These are phyloP conservation scores for Tonatia bakeri DNA, from an alignment of 2,113 vertebrate species.

Conservation along the genomic window DNA sequence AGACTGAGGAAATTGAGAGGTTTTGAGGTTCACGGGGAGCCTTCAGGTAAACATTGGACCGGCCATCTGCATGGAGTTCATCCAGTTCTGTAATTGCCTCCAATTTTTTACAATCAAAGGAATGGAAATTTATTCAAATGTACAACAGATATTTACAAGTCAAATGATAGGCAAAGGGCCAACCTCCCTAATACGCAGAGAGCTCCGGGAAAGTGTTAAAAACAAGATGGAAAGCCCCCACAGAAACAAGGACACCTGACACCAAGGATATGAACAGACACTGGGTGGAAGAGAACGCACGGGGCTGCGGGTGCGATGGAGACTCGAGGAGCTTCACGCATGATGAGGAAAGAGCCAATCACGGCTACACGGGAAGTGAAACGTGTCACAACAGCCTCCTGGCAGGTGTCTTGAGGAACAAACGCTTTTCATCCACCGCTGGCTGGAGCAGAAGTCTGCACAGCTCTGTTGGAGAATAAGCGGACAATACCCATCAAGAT, in stretches of 20 bases:
- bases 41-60: neutral
- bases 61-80: neutral
- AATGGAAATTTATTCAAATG: neutral
- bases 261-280: neutral
- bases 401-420: neutral
- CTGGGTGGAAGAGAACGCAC: neutral
- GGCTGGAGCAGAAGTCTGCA: neutral
- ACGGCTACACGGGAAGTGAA: neutral
- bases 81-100: neutral
- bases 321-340: neutral
- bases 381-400: neutral
- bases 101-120: neutral
- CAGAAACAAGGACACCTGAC: neutral
- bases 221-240: neutral
- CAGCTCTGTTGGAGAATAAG: neutral
- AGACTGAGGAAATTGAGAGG: neutral
- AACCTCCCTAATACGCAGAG: neutral
- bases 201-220: neutral
- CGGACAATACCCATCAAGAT: neutral
- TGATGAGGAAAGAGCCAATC: neutral
- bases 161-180: neutral
- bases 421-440: neutral
- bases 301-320: neutral
- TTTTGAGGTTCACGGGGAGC: neutral
- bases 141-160: neutral